A percentile compares a stretch with the other conserved stretches of the same genome.
These are phyloP conservation scores for Philereme transversata DNA, from an alignment of 2,888 invertebrate species.

Conservation along the genomic window DNA sequence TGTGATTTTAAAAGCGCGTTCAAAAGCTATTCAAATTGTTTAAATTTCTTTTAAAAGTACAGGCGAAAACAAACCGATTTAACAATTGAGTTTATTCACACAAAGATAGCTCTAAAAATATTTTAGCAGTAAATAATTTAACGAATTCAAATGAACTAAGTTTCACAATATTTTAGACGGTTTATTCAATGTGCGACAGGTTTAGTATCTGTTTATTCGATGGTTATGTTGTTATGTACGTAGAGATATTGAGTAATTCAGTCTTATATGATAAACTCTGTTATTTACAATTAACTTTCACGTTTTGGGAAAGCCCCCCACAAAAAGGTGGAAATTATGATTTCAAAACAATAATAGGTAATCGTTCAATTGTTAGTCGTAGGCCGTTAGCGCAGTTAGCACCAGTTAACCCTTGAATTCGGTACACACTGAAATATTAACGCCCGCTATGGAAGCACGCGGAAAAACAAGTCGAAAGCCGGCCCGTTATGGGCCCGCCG, in stretches of 20 bases:
- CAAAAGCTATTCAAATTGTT: background rate
- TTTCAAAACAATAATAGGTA: conserved; percentile 44
- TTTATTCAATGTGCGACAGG: too few species aligned
- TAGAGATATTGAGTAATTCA: too few species aligned
- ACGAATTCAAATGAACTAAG: too few species aligned
- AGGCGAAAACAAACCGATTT: too few species aligned
- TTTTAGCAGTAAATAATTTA: too few species aligned
- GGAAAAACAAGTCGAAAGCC: conserved; percentile 83
- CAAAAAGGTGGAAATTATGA: conserved; percentile 5
- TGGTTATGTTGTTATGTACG: too few species aligned
- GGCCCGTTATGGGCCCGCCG: conserved; percentile 79
- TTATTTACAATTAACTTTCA: background rate
- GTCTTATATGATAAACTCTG: too few species aligned
- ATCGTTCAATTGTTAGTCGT: conserved; percentile 59
- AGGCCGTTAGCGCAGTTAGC: conserved; percentile 58
- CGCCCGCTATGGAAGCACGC: conserved; percentile 75
- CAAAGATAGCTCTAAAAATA: too few species aligned
- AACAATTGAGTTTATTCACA: too few species aligned
- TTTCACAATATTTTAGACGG: too few species aligned
- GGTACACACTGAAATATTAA: conserved; percentile 81
- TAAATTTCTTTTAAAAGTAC: too few species aligned
- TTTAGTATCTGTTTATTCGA: too few species aligned
- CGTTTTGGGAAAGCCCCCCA: background rate
- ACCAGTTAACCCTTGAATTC: conserved; percentile 80
- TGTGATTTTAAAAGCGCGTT: background rate